phyloP scores from a whole-genome alignment of 2,113 vertebrate genomes.

The Anseranas semipalmata region DNA sequence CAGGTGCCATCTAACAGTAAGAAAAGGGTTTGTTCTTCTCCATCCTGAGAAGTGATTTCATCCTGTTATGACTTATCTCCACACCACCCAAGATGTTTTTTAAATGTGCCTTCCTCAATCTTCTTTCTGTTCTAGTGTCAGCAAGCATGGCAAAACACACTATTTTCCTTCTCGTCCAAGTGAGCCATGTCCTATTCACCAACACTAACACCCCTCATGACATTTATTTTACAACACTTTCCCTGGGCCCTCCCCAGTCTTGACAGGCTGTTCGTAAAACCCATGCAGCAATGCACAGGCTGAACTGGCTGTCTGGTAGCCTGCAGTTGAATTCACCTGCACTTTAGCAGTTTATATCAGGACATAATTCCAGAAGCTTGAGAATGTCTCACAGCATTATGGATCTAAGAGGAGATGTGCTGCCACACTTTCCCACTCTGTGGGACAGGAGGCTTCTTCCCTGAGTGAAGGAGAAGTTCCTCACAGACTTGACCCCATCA shows the following conservation, averaged over 20 bases:
- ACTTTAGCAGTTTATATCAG: not conserved
- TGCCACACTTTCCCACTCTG: not conserved
- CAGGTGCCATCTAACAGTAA: too few relatives aligned
- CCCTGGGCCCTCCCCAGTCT: not conserved
- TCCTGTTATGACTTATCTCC: too few relatives aligned
- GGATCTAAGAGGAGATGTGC: not conserved
- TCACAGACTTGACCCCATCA: not conserved
- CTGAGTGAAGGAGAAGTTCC: not conserved
- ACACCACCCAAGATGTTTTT: not conserved
- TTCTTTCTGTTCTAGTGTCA: not conserved
- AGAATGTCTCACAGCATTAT: not conserved
- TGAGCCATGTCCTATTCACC: not conserved
- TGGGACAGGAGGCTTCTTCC: not conserved
- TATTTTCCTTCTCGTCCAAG: not conserved
- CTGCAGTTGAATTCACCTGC: not conserved
- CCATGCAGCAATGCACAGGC: not conserved
- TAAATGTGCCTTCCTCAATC: not conserved
- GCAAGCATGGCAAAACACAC: not conserved
- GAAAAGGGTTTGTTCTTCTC: too few relatives aligned
- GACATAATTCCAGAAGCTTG: not conserved
- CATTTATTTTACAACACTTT: not conserved
- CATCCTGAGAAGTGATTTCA: too few relatives aligned
- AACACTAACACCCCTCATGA: not conserved
- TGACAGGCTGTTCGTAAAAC: not conserved
- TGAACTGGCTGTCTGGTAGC: not conserved